phyloP scores from a whole-genome alignment of 2,888 invertebrate species.

The Nebria salina region DNA sequence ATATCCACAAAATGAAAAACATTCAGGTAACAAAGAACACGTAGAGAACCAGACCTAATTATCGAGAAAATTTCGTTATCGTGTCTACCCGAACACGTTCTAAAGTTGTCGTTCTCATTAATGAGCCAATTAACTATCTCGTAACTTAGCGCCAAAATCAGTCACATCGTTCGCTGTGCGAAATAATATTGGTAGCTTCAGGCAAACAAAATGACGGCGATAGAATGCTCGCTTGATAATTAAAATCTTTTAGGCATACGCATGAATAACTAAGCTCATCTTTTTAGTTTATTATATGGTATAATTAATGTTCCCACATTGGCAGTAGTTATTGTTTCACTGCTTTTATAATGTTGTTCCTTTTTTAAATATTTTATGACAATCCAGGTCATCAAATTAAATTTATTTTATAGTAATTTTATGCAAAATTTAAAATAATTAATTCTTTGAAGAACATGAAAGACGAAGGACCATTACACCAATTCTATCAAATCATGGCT shows the following conservation, averaged over 20 bases:
- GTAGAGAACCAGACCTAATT: neutral
- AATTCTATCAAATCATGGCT: slow-evolving; percentile 84
- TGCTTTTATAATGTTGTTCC: neutral
- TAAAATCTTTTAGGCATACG: too few species aligned
- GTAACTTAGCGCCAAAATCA: neutral
- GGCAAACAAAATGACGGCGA: neutral
- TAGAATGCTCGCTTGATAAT: neutral
- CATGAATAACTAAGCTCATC: too few species aligned
- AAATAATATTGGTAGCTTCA: neutral
- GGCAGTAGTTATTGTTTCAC: neutral
- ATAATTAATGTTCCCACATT: neutral
- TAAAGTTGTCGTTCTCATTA: neutral
- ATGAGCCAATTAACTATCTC: neutral
- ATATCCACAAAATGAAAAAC: neutral
- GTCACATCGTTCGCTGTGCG: neutral
- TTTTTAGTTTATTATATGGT: neutral
- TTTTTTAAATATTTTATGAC: neutral
- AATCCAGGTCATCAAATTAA: neutral
- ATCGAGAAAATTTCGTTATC: neutral
- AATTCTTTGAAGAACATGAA: slow-evolving; percentile 57
- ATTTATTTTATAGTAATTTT: too few species aligned
- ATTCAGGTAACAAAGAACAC: neutral
- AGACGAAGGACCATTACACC: slow-evolving; percentile 79
- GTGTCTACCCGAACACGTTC: neutral
- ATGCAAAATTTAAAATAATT: too few species aligned